A percentile compares a stretch with the other conserved stretches of the same genome.
Evolutionary conservation across 2,113 vertebrate genomes (phyloP).

Genomic region (Todiramphus saurophagus): DNA sequence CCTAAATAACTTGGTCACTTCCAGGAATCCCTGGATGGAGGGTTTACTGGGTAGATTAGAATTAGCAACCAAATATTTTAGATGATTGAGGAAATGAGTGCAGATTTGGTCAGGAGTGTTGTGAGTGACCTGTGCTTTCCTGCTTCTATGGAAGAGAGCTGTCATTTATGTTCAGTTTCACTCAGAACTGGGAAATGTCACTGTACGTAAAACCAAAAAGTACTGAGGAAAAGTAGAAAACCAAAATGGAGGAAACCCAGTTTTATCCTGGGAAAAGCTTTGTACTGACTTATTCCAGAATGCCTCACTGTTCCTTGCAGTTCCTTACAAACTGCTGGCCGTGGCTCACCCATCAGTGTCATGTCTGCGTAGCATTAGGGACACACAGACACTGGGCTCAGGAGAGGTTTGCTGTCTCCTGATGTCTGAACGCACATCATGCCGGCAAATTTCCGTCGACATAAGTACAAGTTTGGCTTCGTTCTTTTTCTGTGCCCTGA

Average conservation of each 20-base stretch:
- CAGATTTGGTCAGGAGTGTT: background rate
- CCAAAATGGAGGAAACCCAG: background rate
- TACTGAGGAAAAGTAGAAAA: background rate
- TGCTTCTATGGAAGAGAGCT: background rate
- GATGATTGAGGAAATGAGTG: background rate
- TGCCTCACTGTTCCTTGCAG: background rate
- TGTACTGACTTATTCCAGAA: background rate
- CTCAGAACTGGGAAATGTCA: background rate
- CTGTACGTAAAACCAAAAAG: background rate
- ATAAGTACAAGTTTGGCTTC: background rate
- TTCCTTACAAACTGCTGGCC: too few species aligned
- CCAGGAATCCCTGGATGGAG: background rate
- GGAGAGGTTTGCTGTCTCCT: background rate
- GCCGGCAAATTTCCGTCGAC: background rate
- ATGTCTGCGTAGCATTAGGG: background rate
- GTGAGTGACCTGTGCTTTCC: background rate
- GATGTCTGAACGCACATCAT: background rate
- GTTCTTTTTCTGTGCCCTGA: background rate
- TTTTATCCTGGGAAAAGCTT: background rate
- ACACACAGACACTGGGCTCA: fast-evolving
- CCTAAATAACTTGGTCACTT: background rate
- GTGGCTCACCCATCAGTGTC: fast-evolving
- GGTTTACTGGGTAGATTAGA: background rate
- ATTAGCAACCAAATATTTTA: background rate
- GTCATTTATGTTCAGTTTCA: background rate